These are phyloP conservation scores for Bos javanicus DNA, from an alignment of 2,113 vertebrate species.

Conservation along the genomic window DNA sequence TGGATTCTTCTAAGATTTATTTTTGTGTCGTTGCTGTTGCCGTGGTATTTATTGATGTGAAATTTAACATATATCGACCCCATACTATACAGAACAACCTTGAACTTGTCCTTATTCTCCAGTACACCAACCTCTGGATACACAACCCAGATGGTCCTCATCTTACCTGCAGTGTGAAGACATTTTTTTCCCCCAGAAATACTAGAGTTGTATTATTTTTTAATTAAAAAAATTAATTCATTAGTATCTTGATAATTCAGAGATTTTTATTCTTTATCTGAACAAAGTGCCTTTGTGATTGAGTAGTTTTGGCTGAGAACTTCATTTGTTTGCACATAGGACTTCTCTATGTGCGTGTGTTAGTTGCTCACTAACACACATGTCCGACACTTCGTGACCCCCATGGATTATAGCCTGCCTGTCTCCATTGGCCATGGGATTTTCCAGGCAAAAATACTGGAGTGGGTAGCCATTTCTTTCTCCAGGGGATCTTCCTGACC, in stretches of 20 bases:
- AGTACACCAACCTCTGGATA: not conserved
- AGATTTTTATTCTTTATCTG: not conserved
- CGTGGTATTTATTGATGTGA: not conserved
- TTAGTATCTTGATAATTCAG: not conserved
- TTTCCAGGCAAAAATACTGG: not conserved
- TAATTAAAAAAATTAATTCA: not conserved
- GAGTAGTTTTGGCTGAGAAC: not conserved
- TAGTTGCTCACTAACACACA: not conserved
- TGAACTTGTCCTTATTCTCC: not conserved
- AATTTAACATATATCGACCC: not conserved
- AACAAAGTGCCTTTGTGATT: not conserved
- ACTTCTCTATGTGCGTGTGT: not conserved
- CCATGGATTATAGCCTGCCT: not conserved
- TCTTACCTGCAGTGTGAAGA: not conserved
- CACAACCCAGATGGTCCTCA: rapidly evolving
- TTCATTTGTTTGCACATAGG: not conserved
- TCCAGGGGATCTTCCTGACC: not conserved
- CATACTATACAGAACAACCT: not conserved
- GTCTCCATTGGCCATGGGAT: not conserved
- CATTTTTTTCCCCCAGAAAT: not conserved
- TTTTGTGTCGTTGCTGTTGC: not conserved
- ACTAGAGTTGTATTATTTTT: not conserved
- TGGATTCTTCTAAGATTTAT: not conserved
- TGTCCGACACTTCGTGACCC: not conserved
- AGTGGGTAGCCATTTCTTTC: not conserved